Evolutionary conservation across 2,797 vertebrate genomes (phyloP), one percentile per base, ranked within the genome.

Genomic region (Sparus aurata): DNA sequence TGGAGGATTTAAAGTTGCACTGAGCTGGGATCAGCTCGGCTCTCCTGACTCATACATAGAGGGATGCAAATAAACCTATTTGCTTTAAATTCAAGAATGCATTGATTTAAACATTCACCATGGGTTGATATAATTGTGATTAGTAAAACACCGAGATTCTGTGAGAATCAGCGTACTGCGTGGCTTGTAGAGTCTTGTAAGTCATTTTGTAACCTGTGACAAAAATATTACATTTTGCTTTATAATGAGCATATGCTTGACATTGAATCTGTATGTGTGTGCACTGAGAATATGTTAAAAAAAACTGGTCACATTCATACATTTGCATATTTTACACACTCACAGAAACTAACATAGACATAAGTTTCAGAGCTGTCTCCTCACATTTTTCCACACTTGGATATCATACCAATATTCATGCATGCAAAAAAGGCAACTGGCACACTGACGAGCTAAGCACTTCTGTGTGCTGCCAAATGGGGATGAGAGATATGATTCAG

Each of bases 401-500:
- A 76, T 64, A 71, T 85, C 55, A 69, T 34, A 16, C 18, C 23
- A 74, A 69, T 70, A 80, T 82, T 81, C 66, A 77, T 47, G 60
- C 62, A 73, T 73, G 75, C 80, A 85, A 79, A 83, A 84, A 34
- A 66, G 13, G 20, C 58, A 43, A 43, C 80, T 83, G 81, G 86
- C 82, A 62, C 46, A 2, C 47, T 62, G 83, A 85, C 54, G 73
- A 69, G 73, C 53, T 57, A 75, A 75, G 62, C 73, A 80, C 60
- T 68, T 65, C 59, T 49, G 49, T n/a, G 30, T 25, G 58, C 85
- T 83, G 75, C 84, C 85, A 85, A 84, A 84, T 70, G 79, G 54
- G 82, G 69, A 80, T 73, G 77, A 89, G 73, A 80, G 77, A 90
- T 87, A 74, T 57, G 61, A 90, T 78, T 89, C 75, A 88, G 79